A percentile compares a stretch with the other conserved stretches of the same genome.
Conservation (phyloP, 2,113 vertebrate genomes). For the Prunella himalayana region DNA sequence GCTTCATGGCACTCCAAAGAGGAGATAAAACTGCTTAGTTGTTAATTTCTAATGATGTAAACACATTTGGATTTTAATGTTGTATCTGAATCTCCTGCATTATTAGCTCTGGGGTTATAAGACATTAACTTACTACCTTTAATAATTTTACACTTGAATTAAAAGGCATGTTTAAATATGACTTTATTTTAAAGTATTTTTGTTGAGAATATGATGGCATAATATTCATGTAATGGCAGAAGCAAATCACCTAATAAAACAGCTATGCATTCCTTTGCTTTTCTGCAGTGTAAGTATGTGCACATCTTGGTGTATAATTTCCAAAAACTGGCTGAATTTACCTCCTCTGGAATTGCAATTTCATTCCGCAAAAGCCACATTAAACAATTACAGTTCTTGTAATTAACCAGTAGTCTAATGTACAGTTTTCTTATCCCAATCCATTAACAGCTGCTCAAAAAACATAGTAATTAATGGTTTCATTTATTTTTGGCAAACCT, state of each 20-base stretch:
- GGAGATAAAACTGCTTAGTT: conserved; percentile 58
- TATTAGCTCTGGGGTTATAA: conserved; percentile 44
- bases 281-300: background rate
- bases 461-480: conserved; percentile 82
- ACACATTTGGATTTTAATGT: conserved; percentile 52
- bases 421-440: conserved; percentile 67
- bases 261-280: background rate
- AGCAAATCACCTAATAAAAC: background rate
- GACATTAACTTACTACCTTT: background rate
- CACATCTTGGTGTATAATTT: background rate
- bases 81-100: conserved; percentile 13
- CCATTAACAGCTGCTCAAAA: conserved; percentile 82
- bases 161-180: background rate
- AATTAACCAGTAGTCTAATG: conserved; percentile 70
- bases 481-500: conserved; percentile 82
- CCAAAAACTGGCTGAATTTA: conserved; percentile 33
- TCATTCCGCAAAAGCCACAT: conserved; percentile 58
- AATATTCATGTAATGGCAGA: background rate
- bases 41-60: conserved; percentile 59
- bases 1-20: conserved; percentile 40
- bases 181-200: background rate
- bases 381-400: conserved; percentile 55
- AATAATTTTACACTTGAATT: conserved; percentile 28
- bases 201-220: background rate
- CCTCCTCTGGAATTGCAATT: conserved; percentile 37